These are phyloP conservation scores for Rotaria macrura DNA, from an alignment of 2,888 invertebrate species.

Conservation along the genomic window DNA sequence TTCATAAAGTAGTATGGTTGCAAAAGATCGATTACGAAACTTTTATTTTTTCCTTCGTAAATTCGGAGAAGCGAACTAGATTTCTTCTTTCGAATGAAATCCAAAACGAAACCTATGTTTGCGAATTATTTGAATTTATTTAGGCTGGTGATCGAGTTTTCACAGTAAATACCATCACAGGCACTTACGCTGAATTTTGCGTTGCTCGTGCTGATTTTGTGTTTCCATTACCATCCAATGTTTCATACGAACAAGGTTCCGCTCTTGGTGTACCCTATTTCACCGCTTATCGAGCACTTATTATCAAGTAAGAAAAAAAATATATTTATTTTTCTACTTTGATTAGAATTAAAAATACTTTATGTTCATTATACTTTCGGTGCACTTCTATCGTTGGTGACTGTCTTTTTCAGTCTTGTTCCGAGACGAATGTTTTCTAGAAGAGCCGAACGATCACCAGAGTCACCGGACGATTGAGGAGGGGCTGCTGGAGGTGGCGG, in stretches of 20 bases:
- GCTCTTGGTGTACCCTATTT: constrained; percentile 55
- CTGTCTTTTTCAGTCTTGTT: constrained; percentile 21
- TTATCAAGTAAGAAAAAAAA: constrained; percentile 47
- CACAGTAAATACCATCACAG: constrained; percentile 42
- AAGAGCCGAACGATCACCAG: constrained; percentile 24
- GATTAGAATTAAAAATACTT: background rate
- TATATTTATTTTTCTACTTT: background rate
- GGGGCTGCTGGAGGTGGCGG: background rate
- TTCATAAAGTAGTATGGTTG: too few species aligned
- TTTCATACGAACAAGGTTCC: constrained; percentile 54
- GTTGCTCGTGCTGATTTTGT: constrained; percentile 43
- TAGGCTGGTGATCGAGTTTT: constrained; percentile 52
- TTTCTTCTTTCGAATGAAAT: too few species aligned
- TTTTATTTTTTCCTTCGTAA: too few species aligned
- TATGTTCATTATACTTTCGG: constrained; percentile 23
- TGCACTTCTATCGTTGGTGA: constrained; percentile 24
- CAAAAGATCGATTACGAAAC: too few species aligned
- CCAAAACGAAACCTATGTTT: too few species aligned
- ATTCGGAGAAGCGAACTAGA: too few species aligned
- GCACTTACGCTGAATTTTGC: constrained; percentile 53
- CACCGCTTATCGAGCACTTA: constrained; percentile 55
- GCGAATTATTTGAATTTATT: background rate
- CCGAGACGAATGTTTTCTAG: constrained; percentile 28
- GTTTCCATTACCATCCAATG: constrained; percentile 46
- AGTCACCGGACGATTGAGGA: background rate